Evolutionary conservation across 2,888 invertebrate species (phyloP), one percentile per base, ranked within the genome.

Genomic region (Hydroisotoma schaefferi): DNA sequence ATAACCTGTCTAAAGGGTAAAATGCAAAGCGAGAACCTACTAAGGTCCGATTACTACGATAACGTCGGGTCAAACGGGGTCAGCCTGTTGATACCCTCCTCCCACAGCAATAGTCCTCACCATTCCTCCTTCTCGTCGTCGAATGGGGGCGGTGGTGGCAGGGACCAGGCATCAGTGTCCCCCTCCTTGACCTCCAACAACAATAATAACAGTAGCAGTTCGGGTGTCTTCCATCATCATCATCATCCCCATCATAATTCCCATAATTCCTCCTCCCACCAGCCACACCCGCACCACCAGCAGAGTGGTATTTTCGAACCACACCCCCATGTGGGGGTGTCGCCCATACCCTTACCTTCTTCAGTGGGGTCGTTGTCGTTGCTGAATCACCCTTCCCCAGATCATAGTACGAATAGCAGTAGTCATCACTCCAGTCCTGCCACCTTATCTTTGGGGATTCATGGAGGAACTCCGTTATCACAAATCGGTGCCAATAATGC

Each of bases 1-100:
- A 94, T 89, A 71, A 88, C 90, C 48, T 92, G 92, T 76, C 81
- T 94, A 70, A 92, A 92, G 77, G 87, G 89, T 67, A 87, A 91
- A 78, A 90, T 90, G 90, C 90, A 90, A 78, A 90, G 89, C 75
- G 90, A 90, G 75, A 90, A 90, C 77, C 78, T 91, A 54, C 79
- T 90, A 49, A 80, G 90, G 73, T 88, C 88, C n/a, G 43, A 43
- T 76, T 90, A 90, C 76, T 75, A 76, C 46, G 73, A 73, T 37
- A 73, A 63, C 27, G 65, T 63, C 20, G n/a, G n/a, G n/a, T n/a
- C n/a, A n/a, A n/a, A n/a, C n/a, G n/a, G n/a, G n/a, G n/a, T n/a
- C n/a, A n/a, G n/a, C n/a, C 33, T 33, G 33, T 33, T 10, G 33
- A 10, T 65, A n/a, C 71, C 72, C 57, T 69, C 66, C 55, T 73